Evolutionary conservation across 2,797 vertebrate genomes (phyloP).

Genomic region (Bucorvus abyssinicus): DNA sequence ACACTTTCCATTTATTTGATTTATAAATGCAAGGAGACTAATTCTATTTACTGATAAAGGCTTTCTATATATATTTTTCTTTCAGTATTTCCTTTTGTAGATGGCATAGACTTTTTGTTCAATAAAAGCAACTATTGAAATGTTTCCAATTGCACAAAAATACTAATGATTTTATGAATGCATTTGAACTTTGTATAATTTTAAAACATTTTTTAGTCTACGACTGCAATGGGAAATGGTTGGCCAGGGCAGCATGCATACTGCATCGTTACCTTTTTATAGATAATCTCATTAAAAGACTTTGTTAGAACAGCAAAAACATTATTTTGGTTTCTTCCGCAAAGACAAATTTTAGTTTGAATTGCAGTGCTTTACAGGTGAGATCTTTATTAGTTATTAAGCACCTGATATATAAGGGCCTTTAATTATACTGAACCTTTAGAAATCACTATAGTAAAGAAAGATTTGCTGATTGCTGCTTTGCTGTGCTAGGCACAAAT

Average conservation of each 20-base stretch:
- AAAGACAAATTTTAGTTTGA: background rate
- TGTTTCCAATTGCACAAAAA: slow-evolving; percentile 10
- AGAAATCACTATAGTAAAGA: slow-evolving; percentile 36
- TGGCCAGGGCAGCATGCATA: background rate
- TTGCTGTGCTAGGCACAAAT: slow-evolving; percentile 53
- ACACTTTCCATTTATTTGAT: slow-evolving; percentile 85
- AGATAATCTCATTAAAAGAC: slow-evolving; percentile 15
- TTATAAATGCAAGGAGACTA: slow-evolving; percentile 83
- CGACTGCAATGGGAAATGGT: background rate
- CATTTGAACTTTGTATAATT: slow-evolving; percentile 11
- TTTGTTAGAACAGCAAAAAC: background rate
- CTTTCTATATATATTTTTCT: slow-evolving; percentile 76
- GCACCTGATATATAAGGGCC: slow-evolving; percentile 24
- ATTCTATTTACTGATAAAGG: slow-evolving; percentile 86
- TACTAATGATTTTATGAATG: slow-evolving; percentile 55
- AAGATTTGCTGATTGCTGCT: slow-evolving; percentile 54
- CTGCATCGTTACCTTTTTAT: background rate
- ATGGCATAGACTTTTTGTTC: slow-evolving; percentile 44
- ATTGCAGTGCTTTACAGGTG: background rate
- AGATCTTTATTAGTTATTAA: slow-evolving; percentile 47
- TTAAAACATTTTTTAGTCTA: background rate
- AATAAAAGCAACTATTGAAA: slow-evolving; percentile 50
- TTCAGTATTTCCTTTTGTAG: slow-evolving; percentile 62
- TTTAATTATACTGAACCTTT: slow-evolving; percentile 40
- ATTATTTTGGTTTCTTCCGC: background rate